Evolutionary conservation across 1,140 invertebrate genomes (phyloP).

Genomic region (Euwallacea similis): DNA sequence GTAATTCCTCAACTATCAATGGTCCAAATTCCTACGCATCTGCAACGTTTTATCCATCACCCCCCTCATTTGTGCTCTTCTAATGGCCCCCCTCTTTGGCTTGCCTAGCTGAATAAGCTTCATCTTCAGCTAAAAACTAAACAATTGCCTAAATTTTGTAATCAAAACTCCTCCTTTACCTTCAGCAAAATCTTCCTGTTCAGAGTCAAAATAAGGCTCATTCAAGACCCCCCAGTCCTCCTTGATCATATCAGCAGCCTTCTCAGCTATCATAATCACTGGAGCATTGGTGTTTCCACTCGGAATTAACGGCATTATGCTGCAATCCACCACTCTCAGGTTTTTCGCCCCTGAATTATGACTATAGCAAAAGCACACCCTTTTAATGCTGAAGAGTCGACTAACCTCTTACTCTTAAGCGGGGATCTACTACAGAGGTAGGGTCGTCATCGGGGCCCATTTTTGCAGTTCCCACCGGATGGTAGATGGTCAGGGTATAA

Average conservation of each 20-base stretch:
- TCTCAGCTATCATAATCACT: slow-evolving; percentile 78
- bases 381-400: neutral
- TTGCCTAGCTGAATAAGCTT: neutral
- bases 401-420: slow-evolving; percentile 61
- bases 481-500: slow-evolving; percentile 70
- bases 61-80: neutral
- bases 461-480: slow-evolving; percentile 70
- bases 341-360: slow-evolving; percentile 61
- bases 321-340: slow-evolving; percentile 78
- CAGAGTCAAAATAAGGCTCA: slow-evolving; percentile 22
- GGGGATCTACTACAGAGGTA: slow-evolving; percentile 66
- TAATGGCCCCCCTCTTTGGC: neutral
- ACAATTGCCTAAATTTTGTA: too few relatives aligned
- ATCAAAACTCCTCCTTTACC: neutral
- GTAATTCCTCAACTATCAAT: slow-evolving; percentile 30
- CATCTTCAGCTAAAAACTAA: slow-evolving; percentile 1
- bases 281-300: slow-evolving; percentile 77
- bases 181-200: slow-evolving; percentile 22
- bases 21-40: slow-evolving; percentile 36
- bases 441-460: slow-evolving; percentile 71
- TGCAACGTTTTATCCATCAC: slow-evolving; percentile 35
- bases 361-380: neutral
- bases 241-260: slow-evolving; percentile 73
- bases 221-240: slow-evolving; percentile 55
- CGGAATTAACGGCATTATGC: slow-evolving; percentile 75